Base-by-base conservation (phyloP, 2,888 invertebrate species). In the Drosophila cognata region DNA sequence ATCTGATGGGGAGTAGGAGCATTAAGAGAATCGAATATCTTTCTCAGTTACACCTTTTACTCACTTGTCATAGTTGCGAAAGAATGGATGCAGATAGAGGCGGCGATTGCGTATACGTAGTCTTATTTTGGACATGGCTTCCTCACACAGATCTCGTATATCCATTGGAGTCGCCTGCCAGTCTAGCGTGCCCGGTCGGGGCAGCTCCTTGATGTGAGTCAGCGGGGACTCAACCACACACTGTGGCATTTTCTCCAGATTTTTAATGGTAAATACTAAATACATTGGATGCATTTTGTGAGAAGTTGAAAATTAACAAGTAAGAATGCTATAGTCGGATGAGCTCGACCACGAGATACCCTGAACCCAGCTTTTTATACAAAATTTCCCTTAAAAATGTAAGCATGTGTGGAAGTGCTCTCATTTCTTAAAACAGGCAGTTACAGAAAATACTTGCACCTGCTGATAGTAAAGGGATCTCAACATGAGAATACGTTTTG, bases 1-100 rank as follows among this genome's bases (percentile, higher is more conserved):
- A 93, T 66, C 97, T 96, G 33, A 0, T 10, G 16, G 13, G 4
- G 11, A 50, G 28, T 1, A 25, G 5, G 3, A 10, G 3, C 1
- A 35, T 18, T 52, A 8, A n/a, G 16, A 16, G 4, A 8, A 46
- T 2, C 25, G 18, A 33, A 11, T 7, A 28, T 28, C 16, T 11
- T 5, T 6, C 5, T 13, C 10, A 6, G n/a, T 18, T 3, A 11
- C 2, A 16, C 0, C 0, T 4, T 2, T 2, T 16, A 70, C 82
- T 59, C 83, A 96, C 96, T 94, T 94, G 91, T 97, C 97, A 82
- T 95, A 96, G 81, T 95, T 96, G 55, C 95, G 94, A 91, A 97
- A 97, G 74, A 95, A 94, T 0, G 96, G 95, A 74, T 96, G 94
- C 71, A 97, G 91, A 77, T 95, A 94, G 53, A 96, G 94, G 63